phyloP scores from a whole-genome alignment of 2,113 vertebrate genomes.

The Eurypyga helias region DNA sequence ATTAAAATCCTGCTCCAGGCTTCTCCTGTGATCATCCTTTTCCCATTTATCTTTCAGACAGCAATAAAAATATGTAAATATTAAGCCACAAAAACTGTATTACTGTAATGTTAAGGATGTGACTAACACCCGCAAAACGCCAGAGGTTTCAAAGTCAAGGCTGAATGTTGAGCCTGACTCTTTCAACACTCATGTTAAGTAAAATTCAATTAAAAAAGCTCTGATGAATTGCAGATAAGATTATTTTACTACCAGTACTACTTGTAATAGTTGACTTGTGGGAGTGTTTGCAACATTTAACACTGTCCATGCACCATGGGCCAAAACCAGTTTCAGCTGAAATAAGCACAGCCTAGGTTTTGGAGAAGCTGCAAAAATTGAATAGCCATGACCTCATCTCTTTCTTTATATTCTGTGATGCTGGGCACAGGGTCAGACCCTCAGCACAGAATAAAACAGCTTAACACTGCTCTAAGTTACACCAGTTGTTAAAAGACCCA shows the following conservation, averaged over 20 bases:
- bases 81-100: slow-evolving; percentile 68
- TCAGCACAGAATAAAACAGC: not conserved
- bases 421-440: not conserved
- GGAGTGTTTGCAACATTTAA: not conserved
- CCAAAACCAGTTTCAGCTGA: not conserved
- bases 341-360: not conserved
- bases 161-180: slow-evolving; percentile 37
- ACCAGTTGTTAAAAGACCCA: not conserved
- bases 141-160: slow-evolving; percentile 67
- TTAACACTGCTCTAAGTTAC: not conserved
- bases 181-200: slow-evolving; percentile 56
- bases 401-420: not conserved
- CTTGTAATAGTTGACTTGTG: slow-evolving; percentile 48
- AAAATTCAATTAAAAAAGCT: slow-evolving; percentile 71
- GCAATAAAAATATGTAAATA: slow-evolving; percentile 74
- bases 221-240: slow-evolving; percentile 57
- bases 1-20: slow-evolving; percentile 64
- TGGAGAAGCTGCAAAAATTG: not conserved
- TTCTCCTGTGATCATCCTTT: slow-evolving; percentile 63
- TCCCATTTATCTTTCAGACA: slow-evolving; percentile 72
- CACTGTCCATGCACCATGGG: not conserved
- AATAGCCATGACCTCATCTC: not conserved
- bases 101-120: slow-evolving; percentile 71
- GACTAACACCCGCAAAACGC: slow-evolving; percentile 71
- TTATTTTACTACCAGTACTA: slow-evolving; percentile 54